Base-by-base conservation (phyloP, 2,797 vertebrate genomes). In the Sphenopsis melanotis region DNA sequence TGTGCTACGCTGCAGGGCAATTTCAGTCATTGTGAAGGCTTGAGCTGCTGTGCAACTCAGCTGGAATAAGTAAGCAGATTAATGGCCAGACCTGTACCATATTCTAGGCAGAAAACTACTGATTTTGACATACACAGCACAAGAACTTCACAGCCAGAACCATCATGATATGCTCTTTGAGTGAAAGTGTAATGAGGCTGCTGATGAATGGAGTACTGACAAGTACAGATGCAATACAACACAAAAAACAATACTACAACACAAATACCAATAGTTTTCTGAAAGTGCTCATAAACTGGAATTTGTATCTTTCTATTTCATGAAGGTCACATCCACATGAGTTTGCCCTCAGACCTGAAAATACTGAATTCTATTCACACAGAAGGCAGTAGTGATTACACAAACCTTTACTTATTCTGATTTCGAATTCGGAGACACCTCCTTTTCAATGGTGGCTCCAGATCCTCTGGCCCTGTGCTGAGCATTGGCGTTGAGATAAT, bases 351-450 rank as follows among this genome's bases (percentile, higher is more conserved):
- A 72, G 34, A 93, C 69, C 90, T 92, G 87, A 81, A 96, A 94
- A 96, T 77, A 91, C 72, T 75, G 44, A 60, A 68, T 94, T 96
- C 89, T 95, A 97, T 75, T 94, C 87, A 96, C 90, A 96, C 84
- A 89, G 92, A 95, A 96, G 94, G 93, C 93, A 96, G 89, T 81
- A 89, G 91, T 37, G 91, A 95, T 95, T 92, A 97, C 97, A 98
- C 98, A 98, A 98, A 98, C 98, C 98, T 98, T 98, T 98, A 99
- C 98, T 99, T 99, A 98, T 99, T 99, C 98, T 99, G 99, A 99
- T 99, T 99, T 99, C 99, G 99, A 98, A 99, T 99, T 98, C 99
- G 99, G 98, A 99, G 98, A 98, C 99, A 99, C 98, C 99, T 99
- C 98, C 99, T 99, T 98, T 99, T 99, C 96, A 99, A 97, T 17